Conservation (phyloP, 1,140 invertebrate genomes). For the Ceratitis capitata region DNA sequence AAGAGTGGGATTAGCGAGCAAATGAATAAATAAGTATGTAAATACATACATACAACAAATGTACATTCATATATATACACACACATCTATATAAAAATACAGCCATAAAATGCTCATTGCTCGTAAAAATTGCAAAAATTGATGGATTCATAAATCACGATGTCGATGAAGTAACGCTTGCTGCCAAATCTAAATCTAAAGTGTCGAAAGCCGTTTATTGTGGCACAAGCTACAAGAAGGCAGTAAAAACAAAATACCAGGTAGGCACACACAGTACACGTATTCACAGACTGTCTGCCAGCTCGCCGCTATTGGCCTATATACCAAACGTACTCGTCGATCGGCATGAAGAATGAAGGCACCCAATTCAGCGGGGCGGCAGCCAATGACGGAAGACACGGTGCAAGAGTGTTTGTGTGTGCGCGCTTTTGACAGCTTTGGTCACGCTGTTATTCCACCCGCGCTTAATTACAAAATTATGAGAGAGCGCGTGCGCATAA, state of each 20-base stretch:
- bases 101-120: neutral
- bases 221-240: neutral
- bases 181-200: constrained; percentile 7
- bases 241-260: neutral
- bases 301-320: neutral
- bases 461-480: constrained; percentile 34
- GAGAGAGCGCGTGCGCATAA: constrained; percentile 20
- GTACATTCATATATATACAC: neutral
- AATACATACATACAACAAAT: neutral
- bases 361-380: neutral
- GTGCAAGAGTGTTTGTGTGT: neutral
- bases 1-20: neutral
- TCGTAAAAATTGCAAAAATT: constrained; percentile 11
- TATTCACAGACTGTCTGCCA: neutral
- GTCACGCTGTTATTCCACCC: constrained; percentile 22
- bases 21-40: neutral
- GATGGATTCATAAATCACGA: constrained; percentile 33
- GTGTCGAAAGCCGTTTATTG: neutral
- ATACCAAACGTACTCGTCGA: neutral
- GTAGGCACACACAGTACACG: neutral
- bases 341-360: neutral
- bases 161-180: neutral
- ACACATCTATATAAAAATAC: neutral
- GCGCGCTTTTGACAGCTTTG: neutral
- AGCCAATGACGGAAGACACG: neutral